These are phyloP conservation scores for Ascidia mentula DNA, from an alignment of 23 tunicate species.

Conservation along the genomic window DNA sequence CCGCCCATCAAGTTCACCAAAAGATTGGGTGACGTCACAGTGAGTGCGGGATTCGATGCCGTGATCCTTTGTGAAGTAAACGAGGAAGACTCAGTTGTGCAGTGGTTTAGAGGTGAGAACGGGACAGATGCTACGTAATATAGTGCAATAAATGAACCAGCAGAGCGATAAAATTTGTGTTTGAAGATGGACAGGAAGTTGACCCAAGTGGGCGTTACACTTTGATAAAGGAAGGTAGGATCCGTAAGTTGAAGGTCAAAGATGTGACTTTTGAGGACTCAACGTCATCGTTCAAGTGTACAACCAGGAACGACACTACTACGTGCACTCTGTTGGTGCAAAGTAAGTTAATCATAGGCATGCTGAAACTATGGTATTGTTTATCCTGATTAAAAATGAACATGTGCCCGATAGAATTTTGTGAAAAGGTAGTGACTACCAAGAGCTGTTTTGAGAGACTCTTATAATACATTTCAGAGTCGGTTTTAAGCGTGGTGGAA, in stretches of 20 bases:
- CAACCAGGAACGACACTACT: constrained; percentile 21
- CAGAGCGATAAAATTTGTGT: neutral
- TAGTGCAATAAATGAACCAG: neutral
- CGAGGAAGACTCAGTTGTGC: constrained; percentile 28
- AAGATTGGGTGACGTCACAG: constrained; percentile 20
- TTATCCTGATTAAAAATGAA: no score
- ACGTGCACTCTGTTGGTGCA: constrained; percentile 14
- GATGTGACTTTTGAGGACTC: constrained; percentile 3
- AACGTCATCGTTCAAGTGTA: constrained; percentile 18
- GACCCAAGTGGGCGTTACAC: neutral
- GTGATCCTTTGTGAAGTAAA: constrained; percentile 33
- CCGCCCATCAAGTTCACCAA: constrained; percentile 29
- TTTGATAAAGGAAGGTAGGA: neutral
- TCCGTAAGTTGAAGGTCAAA: neutral
- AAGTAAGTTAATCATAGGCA: constrained; percentile 23
- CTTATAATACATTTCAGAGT: constrained; percentile 26
- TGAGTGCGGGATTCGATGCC: constrained; percentile 6
- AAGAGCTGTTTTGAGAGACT: no score
- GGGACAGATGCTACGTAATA: constrained; percentile 25
- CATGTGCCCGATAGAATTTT: no score
- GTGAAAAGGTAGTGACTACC: no score
- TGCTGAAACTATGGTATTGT: neutral
- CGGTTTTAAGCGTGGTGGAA: constrained; percentile 26
- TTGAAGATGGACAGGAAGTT: neutral
- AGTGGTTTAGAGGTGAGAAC: constrained; percentile 33